phyloP scores from a whole-genome alignment of 37 sponge, comb jelly and placozoan species.

The Dysidea cf. avara region DNA sequence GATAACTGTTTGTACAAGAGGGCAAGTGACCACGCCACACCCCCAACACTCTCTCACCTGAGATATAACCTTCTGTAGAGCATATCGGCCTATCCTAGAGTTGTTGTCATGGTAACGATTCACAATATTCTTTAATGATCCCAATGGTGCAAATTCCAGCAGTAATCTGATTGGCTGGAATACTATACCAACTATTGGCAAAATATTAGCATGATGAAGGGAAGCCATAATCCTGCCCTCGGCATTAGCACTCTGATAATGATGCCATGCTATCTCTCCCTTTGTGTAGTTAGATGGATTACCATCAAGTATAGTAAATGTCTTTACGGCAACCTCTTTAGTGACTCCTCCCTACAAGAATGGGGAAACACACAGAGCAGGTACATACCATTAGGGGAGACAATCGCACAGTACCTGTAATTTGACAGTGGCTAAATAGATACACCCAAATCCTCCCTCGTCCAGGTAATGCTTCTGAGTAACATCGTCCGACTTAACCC shows the following conservation, averaged over 20 bases:
- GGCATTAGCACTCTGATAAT: conserved; percentile 66
- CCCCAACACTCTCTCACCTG: conserved; percentile 46
- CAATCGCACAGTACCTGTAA: neutral
- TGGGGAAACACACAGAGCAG: neutral
- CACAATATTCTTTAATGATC: conserved; percentile 59
- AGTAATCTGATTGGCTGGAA: conserved; percentile 67
- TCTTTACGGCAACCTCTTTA: neutral
- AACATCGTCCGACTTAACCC: conserved; percentile 28
- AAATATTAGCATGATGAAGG: conserved; percentile 68
- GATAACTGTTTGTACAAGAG: conserved; percentile 55
- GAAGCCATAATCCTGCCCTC: conserved; percentile 72
- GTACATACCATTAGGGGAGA: neutral
- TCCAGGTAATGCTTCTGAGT: conserved; percentile 42
- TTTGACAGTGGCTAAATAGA: conserved; percentile 40
- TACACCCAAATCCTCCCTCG: conserved; percentile 77
- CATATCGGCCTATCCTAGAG: conserved; percentile 28
- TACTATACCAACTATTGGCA: conserved; percentile 60
- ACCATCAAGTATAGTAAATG: neutral
- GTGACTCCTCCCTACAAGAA: neutral
- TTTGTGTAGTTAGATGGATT: neutral
- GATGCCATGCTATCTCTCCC: conserved; percentile 39
- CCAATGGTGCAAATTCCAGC: conserved; percentile 71
- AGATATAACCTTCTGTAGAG: conserved; percentile 42
- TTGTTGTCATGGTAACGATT: conserved; percentile 22
- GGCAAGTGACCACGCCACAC: neutral